Conservation (phyloP, 2,888 invertebrate species). For the Anthrax anthrax region DNA sequence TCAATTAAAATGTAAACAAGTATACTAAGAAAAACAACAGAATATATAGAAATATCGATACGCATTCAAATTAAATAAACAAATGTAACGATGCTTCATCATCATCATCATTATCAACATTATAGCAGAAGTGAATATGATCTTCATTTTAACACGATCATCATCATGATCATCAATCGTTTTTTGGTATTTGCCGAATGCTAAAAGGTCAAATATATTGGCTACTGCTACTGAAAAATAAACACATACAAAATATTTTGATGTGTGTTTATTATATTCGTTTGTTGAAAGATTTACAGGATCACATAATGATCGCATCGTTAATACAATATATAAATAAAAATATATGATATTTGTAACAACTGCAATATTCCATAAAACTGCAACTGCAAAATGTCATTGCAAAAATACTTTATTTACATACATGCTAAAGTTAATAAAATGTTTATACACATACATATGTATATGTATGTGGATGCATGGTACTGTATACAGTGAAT, state of each 20-base stretch:
- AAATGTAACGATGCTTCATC: background rate
- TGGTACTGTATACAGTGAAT: no score
- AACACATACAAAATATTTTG: background rate
- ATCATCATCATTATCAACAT: no score
- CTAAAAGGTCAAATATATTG: background rate
- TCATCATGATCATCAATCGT: background rate
- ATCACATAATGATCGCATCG: background rate
- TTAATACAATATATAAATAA: no score
- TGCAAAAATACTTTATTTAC: background rate
- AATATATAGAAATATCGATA: background rate
- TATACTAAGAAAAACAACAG: no score
- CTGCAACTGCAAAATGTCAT: background rate
- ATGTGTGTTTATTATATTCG: background rate
- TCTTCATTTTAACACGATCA: background rate
- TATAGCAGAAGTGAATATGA: no score
- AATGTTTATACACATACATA: no score
- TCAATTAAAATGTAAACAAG: no score
- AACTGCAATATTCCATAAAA: background rate
- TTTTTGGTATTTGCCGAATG: background rate
- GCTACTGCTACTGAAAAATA: no score
- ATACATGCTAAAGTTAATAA: no score
- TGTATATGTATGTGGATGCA: no score
- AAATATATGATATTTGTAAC: background rate
- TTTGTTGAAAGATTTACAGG: background rate
- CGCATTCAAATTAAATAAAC: background rate